These are phyloP conservation scores for Lepisosteus osseus DNA, from an alignment of 2,113 vertebrate genomes.

Conservation along the genomic window DNA sequence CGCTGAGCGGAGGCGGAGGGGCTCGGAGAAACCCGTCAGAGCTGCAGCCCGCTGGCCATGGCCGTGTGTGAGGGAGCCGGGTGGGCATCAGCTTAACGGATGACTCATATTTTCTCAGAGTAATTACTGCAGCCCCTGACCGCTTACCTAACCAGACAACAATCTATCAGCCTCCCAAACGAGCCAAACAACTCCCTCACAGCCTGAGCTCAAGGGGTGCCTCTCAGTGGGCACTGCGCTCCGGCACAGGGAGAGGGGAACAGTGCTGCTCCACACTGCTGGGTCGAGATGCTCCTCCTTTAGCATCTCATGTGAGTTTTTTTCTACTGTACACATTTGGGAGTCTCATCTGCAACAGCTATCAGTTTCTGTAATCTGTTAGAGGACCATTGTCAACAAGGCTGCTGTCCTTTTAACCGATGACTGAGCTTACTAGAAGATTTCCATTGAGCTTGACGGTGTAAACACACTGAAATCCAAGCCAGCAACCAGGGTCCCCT, in stretches of 20 bases:
- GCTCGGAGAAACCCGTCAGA: conserved; percentile 14
- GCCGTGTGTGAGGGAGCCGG: not conserved
- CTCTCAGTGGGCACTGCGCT: not conserved
- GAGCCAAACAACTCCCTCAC: conserved; percentile 19
- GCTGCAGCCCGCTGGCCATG: not conserved
- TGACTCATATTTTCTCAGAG: conserved; percentile 39
- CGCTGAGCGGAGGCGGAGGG: conserved; percentile 39
- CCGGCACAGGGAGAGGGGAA: not conserved
- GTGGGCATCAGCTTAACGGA: conserved; percentile 17
- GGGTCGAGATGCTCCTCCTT: not conserved
- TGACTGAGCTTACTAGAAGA: not conserved
- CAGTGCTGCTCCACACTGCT: not conserved
- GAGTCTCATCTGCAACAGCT: not conserved
- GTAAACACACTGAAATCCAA: not conserved
- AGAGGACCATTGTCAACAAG: too few relatives aligned
- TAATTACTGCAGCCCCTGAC: conserved; percentile 23
- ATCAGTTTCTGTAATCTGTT: too few relatives aligned
- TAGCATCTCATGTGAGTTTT: not conserved
- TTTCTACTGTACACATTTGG: not conserved
- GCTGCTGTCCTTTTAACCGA: too few relatives aligned
- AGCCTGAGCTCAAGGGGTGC: not conserved
- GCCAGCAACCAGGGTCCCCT: not conserved
- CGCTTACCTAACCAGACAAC: conserved; percentile 25
- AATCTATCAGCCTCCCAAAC: conserved; percentile 23
- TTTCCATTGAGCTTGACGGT: not conserved